Evolutionary conservation across 2,797 vertebrate genomes (phyloP).

Genomic region (Xenentodon cancila): DNA sequence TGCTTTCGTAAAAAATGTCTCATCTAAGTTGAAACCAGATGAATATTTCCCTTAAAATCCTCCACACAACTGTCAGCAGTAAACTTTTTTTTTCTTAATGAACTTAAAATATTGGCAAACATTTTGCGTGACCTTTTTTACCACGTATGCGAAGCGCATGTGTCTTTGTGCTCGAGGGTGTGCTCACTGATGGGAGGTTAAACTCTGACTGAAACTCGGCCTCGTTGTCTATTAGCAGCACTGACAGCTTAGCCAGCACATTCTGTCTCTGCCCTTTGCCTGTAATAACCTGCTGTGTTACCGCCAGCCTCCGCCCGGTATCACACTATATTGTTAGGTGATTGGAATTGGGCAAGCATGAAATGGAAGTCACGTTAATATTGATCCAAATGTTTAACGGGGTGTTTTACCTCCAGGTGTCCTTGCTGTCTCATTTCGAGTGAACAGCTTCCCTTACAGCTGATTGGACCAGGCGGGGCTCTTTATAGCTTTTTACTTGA

Average conservation of each 20-base stretch:
- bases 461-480: constrained; percentile 59
- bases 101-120: neutral
- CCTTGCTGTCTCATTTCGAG: constrained; percentile 90
- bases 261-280: constrained; percentile 87
- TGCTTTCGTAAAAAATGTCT: too few species aligned
- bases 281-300: constrained; percentile 92
- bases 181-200: constrained; percentile 66
- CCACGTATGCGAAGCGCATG: constrained; percentile 17
- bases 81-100: too few species aligned
- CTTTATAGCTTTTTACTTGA: constrained; percentile 69
- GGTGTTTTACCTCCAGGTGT: constrained; percentile 91
- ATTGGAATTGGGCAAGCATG: constrained; percentile 98
- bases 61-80: too few species aligned
- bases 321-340: constrained; percentile 93
- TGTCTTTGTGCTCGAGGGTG: constrained; percentile 16
- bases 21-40: too few species aligned
- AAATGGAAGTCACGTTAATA: constrained; percentile 99
- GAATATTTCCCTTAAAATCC: too few species aligned
- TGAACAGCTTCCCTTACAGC: constrained; percentile 79
- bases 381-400: constrained; percentile 96
- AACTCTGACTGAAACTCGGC: constrained; percentile 81
- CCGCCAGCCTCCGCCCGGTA: constrained; percentile 85
- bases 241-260: constrained; percentile 95
- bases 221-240: constrained; percentile 90
- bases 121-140: constrained; percentile 17